phyloP scores from a whole-genome alignment of 2,113 vertebrate species.

The Lepus americanus region DNA sequence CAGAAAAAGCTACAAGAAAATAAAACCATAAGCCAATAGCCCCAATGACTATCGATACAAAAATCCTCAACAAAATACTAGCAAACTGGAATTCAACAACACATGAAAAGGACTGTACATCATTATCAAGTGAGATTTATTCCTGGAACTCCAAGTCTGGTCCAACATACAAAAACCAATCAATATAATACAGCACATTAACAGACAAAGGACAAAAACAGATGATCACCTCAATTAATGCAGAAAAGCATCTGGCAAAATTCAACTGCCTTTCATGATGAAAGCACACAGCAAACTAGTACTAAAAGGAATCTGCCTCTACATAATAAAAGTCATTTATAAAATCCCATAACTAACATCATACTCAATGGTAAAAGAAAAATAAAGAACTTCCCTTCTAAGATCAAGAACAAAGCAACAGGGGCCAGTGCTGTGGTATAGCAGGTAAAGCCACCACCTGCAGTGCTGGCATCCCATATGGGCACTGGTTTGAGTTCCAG shows the following conservation, averaged over 20 bases:
- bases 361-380: not conserved
- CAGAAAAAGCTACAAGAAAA: not conserved
- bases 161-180: constrained; percentile 37
- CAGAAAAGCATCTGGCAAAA: not conserved
- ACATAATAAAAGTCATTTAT: constrained; percentile 45
- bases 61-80: constrained; percentile 56
- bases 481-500: too few relatives aligned
- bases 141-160: constrained; percentile 6
- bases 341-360: constrained; percentile 17
- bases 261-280: not conserved
- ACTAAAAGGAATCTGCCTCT: not conserved
- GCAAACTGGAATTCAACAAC: constrained; percentile 13
- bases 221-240: not conserved
- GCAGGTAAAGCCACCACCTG: too few relatives aligned
- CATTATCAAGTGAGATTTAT: constrained; percentile 36
- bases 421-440: too few relatives aligned
- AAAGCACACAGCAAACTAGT: constrained; percentile 31
- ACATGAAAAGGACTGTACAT: constrained; percentile 6
- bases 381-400: not conserved
- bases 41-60: not conserved
- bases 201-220: constrained; percentile 15
- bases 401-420: constrained; percentile 28
- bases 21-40: not conserved
- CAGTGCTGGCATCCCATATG: too few relatives aligned
- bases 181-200: not conserved